phyloP scores from a whole-genome alignment of 2,113 vertebrate genomes.

The Myotis lucifugus region DNA sequence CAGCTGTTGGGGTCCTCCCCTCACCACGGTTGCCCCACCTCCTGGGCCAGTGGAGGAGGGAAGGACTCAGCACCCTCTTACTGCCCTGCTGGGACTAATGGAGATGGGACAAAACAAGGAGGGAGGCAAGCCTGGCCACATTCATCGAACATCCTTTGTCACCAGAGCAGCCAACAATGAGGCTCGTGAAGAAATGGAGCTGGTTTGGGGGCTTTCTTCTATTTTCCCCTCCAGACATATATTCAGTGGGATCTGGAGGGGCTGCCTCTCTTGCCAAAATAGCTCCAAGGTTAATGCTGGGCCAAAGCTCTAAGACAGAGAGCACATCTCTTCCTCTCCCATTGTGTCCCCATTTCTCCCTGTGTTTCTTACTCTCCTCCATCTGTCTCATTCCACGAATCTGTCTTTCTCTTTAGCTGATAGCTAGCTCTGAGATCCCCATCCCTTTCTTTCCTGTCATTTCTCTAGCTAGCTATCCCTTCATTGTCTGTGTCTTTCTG shows the following conservation, averaged over 20 bases:
- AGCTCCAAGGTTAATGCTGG: conserved; percentile 19
- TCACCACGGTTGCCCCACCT: background rate
- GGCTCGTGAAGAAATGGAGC: background rate
- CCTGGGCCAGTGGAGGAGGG: background rate
- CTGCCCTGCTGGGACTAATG: background rate
- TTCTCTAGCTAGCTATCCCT: background rate
- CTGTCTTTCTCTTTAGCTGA: background rate
- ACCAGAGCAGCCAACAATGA: background rate
- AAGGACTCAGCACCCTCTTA: background rate
- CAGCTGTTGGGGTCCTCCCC: background rate
- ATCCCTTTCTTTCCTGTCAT: background rate
- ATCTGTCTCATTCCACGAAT: background rate
- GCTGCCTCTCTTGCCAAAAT: background rate
- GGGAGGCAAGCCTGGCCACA: background rate
- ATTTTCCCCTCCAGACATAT: background rate
- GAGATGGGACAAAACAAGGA: background rate
- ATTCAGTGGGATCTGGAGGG: background rate
- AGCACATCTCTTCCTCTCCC: background rate
- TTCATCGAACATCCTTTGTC: background rate
- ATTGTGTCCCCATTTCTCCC: conserved; percentile 3
- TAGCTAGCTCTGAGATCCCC: background rate
- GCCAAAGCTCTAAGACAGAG: conserved; percentile 40
- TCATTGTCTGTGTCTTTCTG: background rate
- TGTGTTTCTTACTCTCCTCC: background rate
- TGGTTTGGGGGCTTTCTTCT: background rate